A percentile compares a stretch with the other conserved stretches of the same genome.
Evolutionary conservation across 35 echinoderm and acorn worm species (phyloP).

Genomic region (Apostichopus japonicus): DNA sequence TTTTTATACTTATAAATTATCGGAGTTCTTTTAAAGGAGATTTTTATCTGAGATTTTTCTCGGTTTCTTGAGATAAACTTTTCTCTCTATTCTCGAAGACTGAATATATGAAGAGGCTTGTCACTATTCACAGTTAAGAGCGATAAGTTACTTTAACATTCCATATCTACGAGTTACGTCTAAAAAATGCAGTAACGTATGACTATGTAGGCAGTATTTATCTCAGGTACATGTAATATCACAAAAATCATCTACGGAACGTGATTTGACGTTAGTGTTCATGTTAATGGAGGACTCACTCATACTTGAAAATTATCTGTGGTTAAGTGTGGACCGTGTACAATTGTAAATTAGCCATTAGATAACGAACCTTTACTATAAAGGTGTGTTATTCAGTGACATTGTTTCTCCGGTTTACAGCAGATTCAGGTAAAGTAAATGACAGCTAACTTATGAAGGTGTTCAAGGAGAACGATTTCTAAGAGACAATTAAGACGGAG

Average conservation of each 20-base stretch:
- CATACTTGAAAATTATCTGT: too few species aligned
- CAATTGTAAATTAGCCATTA: too few species aligned
- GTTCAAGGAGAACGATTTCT: too few species aligned
- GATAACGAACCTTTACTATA: too few species aligned
- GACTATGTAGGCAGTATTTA: constrained; percentile 8
- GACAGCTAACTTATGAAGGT: too few species aligned
- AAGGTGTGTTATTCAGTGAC: too few species aligned
- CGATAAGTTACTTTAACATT: constrained; percentile 15
- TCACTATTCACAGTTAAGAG: constrained; percentile 14
- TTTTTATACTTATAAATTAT: too few species aligned
- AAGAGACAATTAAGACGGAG: too few species aligned
- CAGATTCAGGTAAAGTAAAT: not conserved
- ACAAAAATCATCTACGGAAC: constrained; percentile 7
- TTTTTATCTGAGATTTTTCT: too few species aligned
- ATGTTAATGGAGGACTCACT: not conserved
- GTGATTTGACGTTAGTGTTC: constrained; percentile 6
- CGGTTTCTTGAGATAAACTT: not conserved
- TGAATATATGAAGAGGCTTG: constrained; percentile 14
- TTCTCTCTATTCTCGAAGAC: constrained; percentile 7
- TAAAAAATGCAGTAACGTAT: not conserved
- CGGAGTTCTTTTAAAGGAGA: too few species aligned
- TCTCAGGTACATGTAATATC: constrained; percentile 14
- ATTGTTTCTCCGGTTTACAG: too few species aligned
- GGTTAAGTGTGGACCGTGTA: too few species aligned
- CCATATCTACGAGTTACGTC: constrained; percentile 13